Base-by-base conservation (phyloP, 2,888 invertebrate genomes). In the Trichogramma evanescens region DNA sequence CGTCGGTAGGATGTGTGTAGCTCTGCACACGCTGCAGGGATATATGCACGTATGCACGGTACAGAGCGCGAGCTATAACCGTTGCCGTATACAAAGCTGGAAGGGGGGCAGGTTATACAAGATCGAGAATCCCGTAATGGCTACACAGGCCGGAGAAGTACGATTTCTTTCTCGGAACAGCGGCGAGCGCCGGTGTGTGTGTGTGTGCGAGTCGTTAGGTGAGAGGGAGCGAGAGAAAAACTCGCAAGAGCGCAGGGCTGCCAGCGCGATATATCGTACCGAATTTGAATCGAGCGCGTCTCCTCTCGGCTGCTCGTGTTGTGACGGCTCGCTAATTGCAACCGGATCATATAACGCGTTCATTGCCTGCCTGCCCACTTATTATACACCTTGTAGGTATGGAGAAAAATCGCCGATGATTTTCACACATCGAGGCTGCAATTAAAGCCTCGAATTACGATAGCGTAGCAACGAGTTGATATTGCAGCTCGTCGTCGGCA, bases 151-250 rank as follows among this genome's bases (percentile, higher is more conserved):
- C 49, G 54, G 55, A 58, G 58, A 63, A 61, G 59, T 54, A 63
- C 69, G 71, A 74, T 74, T 74, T 75, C 74, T 74, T 76, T 76
- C 75, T 70, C 55, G 68, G 75, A 75, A 76, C 26, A 26, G 70
- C 69, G 66, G 65, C 69, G 67, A 68, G 68, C 71, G 72, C 49
- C 45, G 0, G 39, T 46, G 55, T 45, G 45, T 41, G 54, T 7
- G 50, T 10, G 45, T 9, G 8, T 38, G 41, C 8, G 13, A 38
- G 45, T 10, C 41, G 10, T 10, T 5, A 10, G 40, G 39, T 45
- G 10, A 45, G 38, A 8, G 51, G 50, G 48, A 46, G 42, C 26
- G 53, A 50, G 46, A 46, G 41, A 42, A 51, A 62, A 58, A 58
- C 9, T 49, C 51, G 40, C 45, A 26, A 26, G 26, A 26, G 26